Conservation (phyloP, 2,888 invertebrate genomes). For the Lobophora halterata region DNA sequence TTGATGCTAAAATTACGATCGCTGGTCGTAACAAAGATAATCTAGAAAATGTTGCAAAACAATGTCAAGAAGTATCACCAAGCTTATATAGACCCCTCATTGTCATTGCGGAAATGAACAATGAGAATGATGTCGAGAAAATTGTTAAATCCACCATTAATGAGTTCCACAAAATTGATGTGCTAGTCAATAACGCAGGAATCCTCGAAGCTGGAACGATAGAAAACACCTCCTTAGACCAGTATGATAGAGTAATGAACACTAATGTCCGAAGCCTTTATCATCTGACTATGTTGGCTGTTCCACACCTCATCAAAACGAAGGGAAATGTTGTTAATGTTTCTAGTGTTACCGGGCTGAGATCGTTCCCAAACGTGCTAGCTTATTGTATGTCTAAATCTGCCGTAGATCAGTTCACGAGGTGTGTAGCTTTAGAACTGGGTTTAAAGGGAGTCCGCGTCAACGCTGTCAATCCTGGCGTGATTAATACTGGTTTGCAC, state of each 20-base stretch:
- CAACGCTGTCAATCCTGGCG: constrained; percentile 96
- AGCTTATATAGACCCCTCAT: constrained; percentile 71
- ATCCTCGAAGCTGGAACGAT: constrained; percentile 88
- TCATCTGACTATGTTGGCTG: constrained; percentile 89
- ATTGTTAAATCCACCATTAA: constrained; percentile 85
- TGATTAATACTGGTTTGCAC: constrained; percentile 93
- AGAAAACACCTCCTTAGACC: constrained; percentile 89
- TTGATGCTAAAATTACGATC: constrained; percentile 82
- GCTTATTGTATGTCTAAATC: constrained; percentile 96
- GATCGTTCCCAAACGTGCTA: constrained; percentile 93
- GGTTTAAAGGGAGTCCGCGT: constrained; percentile 90
- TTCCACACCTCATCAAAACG: constrained; percentile 88
- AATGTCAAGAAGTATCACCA: constrained; percentile 73
- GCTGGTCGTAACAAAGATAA: constrained; percentile 87
- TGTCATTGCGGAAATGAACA: constrained; percentile 83
- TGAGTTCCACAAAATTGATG: constrained; percentile 85
- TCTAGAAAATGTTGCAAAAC: constrained; percentile 81
- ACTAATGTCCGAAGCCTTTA: constrained; percentile 90
- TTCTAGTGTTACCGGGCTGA: constrained; percentile 93
- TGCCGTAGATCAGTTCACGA: constrained; percentile 96
- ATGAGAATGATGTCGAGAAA: constrained; percentile 83
- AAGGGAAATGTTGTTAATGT: constrained; percentile 96
- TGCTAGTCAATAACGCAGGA: constrained; percentile 95
- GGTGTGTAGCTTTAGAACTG: constrained; percentile 92
- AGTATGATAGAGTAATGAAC: constrained; percentile 93